Conservation (phyloP, 2,113 vertebrate genomes). For the Tragelaphus buxtoni region DNA sequence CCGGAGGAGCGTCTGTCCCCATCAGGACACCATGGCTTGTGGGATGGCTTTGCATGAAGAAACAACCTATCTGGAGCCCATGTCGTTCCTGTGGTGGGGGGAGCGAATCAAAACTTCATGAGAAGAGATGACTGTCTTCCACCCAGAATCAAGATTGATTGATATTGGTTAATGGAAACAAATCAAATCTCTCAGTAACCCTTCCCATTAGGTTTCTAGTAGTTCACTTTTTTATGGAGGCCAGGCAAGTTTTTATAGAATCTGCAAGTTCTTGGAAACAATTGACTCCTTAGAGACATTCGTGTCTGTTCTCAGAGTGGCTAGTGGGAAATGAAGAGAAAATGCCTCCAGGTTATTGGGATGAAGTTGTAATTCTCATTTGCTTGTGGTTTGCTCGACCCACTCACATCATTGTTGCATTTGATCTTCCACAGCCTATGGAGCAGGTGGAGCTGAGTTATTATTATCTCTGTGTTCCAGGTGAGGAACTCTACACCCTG, state of each 20-base stretch:
- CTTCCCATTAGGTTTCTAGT: constrained; percentile 15
- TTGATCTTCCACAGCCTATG: background rate
- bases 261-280: constrained; percentile 38
- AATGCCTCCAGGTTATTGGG: background rate
- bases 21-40: background rate
- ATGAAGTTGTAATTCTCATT: rapidly evolving
- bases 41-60: background rate
- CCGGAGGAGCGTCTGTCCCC: background rate
- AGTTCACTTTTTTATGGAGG: background rate
- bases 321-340: background rate
- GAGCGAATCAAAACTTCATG: background rate
- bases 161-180: constrained; percentile 59
- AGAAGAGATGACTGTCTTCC: background rate
- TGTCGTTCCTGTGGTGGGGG: background rate
- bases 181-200: constrained; percentile 13
- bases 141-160: constrained; percentile 56
- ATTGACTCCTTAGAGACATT: background rate
- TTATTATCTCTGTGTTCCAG: background rate
- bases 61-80: background rate
- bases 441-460: background rate
- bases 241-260: background rate
- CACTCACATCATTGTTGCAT: too few relatives aligned
- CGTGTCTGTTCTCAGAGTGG: background rate
- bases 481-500: background rate
- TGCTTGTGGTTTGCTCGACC: background rate